Base-by-base conservation (phyloP, 2,888 invertebrate species). In the Empis stercorea region DNA sequence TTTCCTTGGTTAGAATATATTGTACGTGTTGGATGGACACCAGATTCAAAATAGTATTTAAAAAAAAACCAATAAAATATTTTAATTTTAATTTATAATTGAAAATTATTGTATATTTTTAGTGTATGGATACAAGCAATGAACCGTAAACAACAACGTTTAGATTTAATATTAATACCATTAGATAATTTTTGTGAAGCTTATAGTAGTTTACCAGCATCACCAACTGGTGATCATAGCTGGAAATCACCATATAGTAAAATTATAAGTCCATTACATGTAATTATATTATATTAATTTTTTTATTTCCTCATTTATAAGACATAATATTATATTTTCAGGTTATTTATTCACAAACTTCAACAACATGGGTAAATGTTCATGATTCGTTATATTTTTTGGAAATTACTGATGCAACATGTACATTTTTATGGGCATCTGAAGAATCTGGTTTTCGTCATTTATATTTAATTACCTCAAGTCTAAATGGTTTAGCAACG, bases 1-100 rank as follows among this genome's bases (percentile, higher is more conserved):
- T 93, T 93, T 64, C 87, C 92, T 0, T 91, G 91, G 87, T 81
- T 87, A 72, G 97, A 99, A 63, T 99, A 99, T 69, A 75, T 99
- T 53, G 89, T 94, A 1, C 72, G 97, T 54, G 89, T 87, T 13
- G 96, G 95, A 0, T 99, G 97, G 96, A 89, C 89, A 0, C 87
- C 91, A 0, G 86, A 91, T 63, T 87, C 89, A 27, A 79, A 84
- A 59, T 84, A 79, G 94, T 94, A 71, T 80, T 84, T 75, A 47
- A 38, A 44, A 40, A 41, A 46, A 13, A 17, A 14, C 11, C 5
- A 11, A 23, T 27, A 41, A 44, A 23, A 16, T 2, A 4, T 14
- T 15, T 13, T 10, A 27, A 44, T 34, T 34, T 30, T 3, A 44
- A 20, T 20, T 20, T 4, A 4, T 4, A 4, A 4, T 20, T 36